These are phyloP conservation scores for Bubalus kerabau DNA, from an alignment of 2,113 vertebrate genomes.

Conservation along the genomic window DNA sequence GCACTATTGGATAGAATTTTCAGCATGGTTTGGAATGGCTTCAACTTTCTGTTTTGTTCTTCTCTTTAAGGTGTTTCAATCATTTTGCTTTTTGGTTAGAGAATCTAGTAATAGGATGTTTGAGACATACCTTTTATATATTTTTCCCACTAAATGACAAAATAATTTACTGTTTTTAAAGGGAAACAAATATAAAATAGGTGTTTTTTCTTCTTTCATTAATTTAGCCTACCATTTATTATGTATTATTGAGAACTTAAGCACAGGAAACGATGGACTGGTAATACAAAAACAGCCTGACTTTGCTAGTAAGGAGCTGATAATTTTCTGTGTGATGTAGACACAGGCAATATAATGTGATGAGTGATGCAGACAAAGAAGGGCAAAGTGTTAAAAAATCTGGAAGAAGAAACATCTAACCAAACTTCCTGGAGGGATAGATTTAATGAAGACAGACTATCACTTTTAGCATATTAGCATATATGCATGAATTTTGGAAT, in stretches of 20 bases:
- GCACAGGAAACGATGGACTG: background rate
- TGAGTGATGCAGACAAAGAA: background rate
- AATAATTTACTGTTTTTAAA: background rate
- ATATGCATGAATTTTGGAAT: background rate
- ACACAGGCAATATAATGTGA: background rate
- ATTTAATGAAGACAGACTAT: background rate
- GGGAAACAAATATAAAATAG: background rate
- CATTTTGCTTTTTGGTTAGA: background rate
- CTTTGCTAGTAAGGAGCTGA: background rate
- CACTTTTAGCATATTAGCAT: background rate
- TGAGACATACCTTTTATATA: background rate
- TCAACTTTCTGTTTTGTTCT: background rate
- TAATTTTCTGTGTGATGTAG: background rate
- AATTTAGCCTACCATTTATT: background rate
- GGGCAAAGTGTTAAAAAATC: background rate
- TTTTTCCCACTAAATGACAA: background rate
- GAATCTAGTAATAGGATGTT: background rate
- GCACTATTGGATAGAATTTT: background rate
- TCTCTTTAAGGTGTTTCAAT: background rate
- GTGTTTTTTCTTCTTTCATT: background rate
- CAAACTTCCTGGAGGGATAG: background rate
- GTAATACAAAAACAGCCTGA: background rate
- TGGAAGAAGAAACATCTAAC: background rate
- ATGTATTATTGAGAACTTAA: background rate
- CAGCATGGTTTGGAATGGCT: background rate